Base-by-base conservation (phyloP, 2,797 vertebrate genomes). In the Fundulus diaphanus region DNA sequence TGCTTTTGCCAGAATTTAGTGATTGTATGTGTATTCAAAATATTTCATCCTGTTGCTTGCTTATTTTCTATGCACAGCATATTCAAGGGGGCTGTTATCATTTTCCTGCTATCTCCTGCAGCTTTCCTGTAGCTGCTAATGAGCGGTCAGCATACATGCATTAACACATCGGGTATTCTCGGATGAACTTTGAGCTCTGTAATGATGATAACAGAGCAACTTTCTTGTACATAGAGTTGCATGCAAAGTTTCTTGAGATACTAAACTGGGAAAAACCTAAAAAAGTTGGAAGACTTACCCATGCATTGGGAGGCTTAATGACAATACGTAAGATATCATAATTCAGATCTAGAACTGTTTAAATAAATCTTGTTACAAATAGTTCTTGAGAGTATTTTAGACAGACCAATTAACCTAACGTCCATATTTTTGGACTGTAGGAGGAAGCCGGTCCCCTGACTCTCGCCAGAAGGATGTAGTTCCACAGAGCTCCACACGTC, bases 21-120 rank as follows among this genome's bases (percentile, higher is more conserved):
- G 18, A 79, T 65, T 85, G 46, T 84, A 40, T 44, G 24, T 69
- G 16, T 71, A 3, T 13, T 65, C 76, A 76, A 33, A 27, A 24
- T 18, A 83, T 79, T 77, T n/a, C 78, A 27, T 54, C 18, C 51
- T 76, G 54, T 79, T 82, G 68, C 80, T 82, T 82, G 54, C 42
- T 78, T 77, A 11, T 68, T 71, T 79, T 81, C 18, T 76, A 51
- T 40, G 61, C 61, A 71, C 70, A 68, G 16, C 61, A 24, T 67
- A 70, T 75, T 44, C 65, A 74, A 74, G 63, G 72, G 18, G 51
- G 61, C 46, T 78, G 66, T 88, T 84, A 73, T 89, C 63, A 52
- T 63, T 29, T 29, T 68, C 12, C 31, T 80, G 40, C 70, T 84
- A 80, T 76, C 48, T 70, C 44, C 69, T 65, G 33, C 24, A 77